A percentile compares a stretch with the other conserved stretches of the same genome.
These are phyloP conservation scores for Buathra laborator DNA, from an alignment of 2,888 invertebrate species.

Conservation along the genomic window DNA sequence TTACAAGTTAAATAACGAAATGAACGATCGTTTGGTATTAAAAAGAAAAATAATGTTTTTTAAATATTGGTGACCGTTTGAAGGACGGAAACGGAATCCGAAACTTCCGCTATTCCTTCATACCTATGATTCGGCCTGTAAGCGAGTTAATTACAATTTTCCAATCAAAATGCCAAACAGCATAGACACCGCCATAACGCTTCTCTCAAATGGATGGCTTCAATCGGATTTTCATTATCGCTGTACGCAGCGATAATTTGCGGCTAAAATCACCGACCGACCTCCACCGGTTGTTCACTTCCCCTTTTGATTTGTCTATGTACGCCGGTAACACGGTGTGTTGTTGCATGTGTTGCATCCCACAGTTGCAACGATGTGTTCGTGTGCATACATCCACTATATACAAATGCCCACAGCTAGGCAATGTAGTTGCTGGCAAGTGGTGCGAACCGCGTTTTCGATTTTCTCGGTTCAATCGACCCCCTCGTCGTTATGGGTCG, in stretches of 20 bases:
- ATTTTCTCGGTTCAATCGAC: conserved; percentile 28
- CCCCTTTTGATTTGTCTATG: conserved; percentile 35
- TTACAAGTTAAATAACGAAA: too few relatives aligned
- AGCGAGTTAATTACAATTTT: conserved; percentile 79
- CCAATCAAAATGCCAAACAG: conserved; percentile 79
- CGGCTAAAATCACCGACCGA: conserved; percentile 76
- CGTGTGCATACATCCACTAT: not conserved
- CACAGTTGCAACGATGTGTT: not conserved
- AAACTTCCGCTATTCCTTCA: not conserved
- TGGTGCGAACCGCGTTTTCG: conserved; percentile 34
- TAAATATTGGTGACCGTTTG: too few relatives aligned
- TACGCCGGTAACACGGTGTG: not conserved
- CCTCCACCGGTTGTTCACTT: conserved; percentile 35
- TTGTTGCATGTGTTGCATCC: not conserved
- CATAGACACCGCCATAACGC: conserved; percentile 19
- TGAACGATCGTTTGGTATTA: too few relatives aligned
- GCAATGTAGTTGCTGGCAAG: conserved; percentile 16
- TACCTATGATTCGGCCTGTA: conserved; percentile 51
- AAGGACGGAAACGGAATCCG: too few relatives aligned
- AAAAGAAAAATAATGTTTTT: not conserved
- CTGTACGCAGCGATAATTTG: conserved; percentile 80
- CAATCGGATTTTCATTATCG: conserved; percentile 83
- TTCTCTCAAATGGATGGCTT: conserved; percentile 71
- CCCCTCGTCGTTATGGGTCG: not conserved
- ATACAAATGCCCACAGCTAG: not conserved